Evolutionary conservation across 2,113 vertebrate genomes (phyloP).

Genomic region (Pelvicachromis taeniatus): DNA sequence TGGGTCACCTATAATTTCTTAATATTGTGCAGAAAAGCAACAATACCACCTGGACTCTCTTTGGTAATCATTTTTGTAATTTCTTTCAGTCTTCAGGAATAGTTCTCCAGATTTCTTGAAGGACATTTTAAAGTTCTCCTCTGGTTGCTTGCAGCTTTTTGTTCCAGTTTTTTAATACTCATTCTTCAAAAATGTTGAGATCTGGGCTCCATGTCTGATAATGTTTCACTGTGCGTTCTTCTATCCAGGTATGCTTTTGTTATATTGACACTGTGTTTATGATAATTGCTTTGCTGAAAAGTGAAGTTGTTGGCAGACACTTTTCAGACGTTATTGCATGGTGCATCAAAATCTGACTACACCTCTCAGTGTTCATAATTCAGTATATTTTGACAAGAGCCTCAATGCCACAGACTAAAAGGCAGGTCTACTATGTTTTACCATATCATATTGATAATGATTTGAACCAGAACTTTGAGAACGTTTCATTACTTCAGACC

Average conservation of each 20-base stretch:
- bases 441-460: neutral
- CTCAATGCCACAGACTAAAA: neutral
- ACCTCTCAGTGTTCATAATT: neutral
- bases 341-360: neutral
- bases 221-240: neutral
- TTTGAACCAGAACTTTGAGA: neutral
- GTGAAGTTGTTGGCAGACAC: neutral
- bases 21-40: neutral
- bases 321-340: neutral
- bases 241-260: neutral
- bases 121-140: neutral
- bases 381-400: neutral
- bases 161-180: neutral
- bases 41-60: neutral
- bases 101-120: neutral
- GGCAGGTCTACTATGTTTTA: neutral
- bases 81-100: neutral
- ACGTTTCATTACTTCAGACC: neutral
- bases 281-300: neutral
- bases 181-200: neutral
- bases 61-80: neutral
- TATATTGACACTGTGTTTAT: neutral
- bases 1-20: neutral
- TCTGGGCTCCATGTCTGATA: neutral
- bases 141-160: neutral